These are phyloP conservation scores for Sycophila texana DNA, from an alignment of 2,888 invertebrate species.

Conservation along the genomic window DNA sequence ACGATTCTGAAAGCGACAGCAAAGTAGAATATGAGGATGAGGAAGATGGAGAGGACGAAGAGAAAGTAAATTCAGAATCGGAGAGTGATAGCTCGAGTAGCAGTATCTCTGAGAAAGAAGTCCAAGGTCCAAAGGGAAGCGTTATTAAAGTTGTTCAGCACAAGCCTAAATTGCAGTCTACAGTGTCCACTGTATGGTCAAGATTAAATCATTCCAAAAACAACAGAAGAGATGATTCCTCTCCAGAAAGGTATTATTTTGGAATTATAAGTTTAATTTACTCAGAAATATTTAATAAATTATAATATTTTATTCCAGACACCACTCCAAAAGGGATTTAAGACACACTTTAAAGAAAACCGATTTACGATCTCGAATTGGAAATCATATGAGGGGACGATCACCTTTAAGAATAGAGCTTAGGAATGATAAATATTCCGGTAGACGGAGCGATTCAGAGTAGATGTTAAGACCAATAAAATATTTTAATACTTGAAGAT, in stretches of 20 bases:
- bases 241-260: conserved; percentile 54
- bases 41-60: conserved; percentile 59
- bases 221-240: conserved; percentile 45
- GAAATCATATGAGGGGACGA: conserved; percentile 67
- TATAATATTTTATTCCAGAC: conserved; percentile 57
- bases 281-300: neutral
- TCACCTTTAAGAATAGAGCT: conserved; percentile 74
- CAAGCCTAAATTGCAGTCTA: conserved; percentile 74
- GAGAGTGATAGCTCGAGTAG: conserved; percentile 62
- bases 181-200: conserved; percentile 79
- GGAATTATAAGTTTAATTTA: neutral
- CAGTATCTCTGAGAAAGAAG: conserved; percentile 78
- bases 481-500: conserved; percentile 30
- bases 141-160: conserved; percentile 78
- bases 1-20: conserved; percentile 56
- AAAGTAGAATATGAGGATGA: conserved; percentile 61
- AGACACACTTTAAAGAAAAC: conserved; percentile 64
- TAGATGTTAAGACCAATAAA: conserved; percentile 37
- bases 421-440: conserved; percentile 71
- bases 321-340: conserved; percentile 61
- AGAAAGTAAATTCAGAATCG: conserved; percentile 31
- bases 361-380: conserved; percentile 69
- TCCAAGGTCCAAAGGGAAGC: conserved; percentile 75
- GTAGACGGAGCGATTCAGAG: conserved; percentile 55
- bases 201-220: conserved; percentile 75